phyloP scores from a whole-genome alignment of 1,140 invertebrate genomes.

The Steinernema khuongi region DNA sequence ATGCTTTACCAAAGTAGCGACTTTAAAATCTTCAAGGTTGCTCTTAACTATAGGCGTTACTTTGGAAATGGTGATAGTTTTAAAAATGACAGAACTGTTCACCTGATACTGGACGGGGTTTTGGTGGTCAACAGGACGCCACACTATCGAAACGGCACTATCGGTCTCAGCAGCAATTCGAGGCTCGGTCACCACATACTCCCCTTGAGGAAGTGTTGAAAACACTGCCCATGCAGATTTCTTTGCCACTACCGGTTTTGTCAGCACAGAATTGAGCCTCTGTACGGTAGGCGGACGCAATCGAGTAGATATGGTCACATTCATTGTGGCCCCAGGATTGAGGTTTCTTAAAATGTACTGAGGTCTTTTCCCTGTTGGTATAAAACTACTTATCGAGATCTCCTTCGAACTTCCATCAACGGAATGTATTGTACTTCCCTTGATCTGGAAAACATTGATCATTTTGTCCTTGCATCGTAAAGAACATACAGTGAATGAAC shows the following conservation, averaged over 20 bases:
- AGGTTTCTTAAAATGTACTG: background rate
- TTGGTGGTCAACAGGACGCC: slow-evolving; percentile 30
- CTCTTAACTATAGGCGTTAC: too few relatives aligned
- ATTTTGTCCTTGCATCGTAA: background rate
- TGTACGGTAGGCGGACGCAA: slow-evolving; percentile 15
- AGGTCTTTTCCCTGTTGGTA: background rate
- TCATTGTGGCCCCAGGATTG: slow-evolving; percentile 2
- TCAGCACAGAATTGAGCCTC: background rate
- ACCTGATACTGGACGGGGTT: slow-evolving; percentile 34
- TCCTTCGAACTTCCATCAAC: slow-evolving; percentile 4
- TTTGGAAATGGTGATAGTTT: too few relatives aligned
- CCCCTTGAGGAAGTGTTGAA: slow-evolving; percentile 30
- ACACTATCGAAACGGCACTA: slow-evolving; percentile 36
- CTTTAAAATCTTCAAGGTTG: too few relatives aligned
- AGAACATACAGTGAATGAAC: background rate
- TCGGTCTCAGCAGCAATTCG: slow-evolving; percentile 38
- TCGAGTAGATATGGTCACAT: slow-evolving; percentile 14
- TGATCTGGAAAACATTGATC: background rate
- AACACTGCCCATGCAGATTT: slow-evolving; percentile 31
- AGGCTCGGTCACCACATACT: slow-evolving; percentile 35
- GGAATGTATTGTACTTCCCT: background rate
- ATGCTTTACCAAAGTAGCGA: too few relatives aligned
- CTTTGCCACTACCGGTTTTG: slow-evolving; percentile 1
- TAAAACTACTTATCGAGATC: background rate
- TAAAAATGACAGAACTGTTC: too few relatives aligned